Base-by-base conservation (phyloP, 2,888 invertebrate species). In the Cactoblastis cactorum region DNA sequence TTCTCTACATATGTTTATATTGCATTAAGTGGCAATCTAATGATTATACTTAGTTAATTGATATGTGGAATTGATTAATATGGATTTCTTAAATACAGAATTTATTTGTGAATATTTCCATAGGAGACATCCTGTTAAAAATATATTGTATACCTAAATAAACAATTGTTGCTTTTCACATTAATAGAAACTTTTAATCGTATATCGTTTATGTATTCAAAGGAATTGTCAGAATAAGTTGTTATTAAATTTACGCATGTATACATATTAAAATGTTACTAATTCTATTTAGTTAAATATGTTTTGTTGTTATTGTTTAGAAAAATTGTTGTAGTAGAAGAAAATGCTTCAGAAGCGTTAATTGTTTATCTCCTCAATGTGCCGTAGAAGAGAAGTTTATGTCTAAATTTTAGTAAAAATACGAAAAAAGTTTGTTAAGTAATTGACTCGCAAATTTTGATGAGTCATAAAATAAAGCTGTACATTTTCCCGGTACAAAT, bases 151-250 rank as follows among this genome's bases (percentile, higher is more conserved):
- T 33, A 12, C 12, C n/a, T n/a, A n/a, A n/a, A n/a, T n/a, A 12
- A 3, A 33, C 33, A 12, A 28, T 28, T 28, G 28, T 28, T 28
- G 8, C 8, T 28, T 28, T 28, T 28, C 4, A 9, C 9, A 6
- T 28, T 28, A 6, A 28, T 28, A 28, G 28, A 28, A 28, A 28
- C 9, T 6, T 1, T 28, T 28, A 28, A 28, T 28, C 28, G 9
- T 9, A 28, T 28, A 28, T 28, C 9, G 8, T 28, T 28, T 28
- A 28, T 35, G 34, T 35, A 15, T 14, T 69, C 34, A 49, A 51
- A 67, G 70, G 69, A 73, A 69, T 73, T 73, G 65, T 37, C 57
- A 50, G 49, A 53, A 55, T 68, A 56, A 45, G 50, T 59, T 63
- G 55, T 69, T 62, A 53, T 39, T 49, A 32, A 50, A 34, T 18